phyloP scores from a whole-genome alignment of 2,797 vertebrate genomes.

The Myotis myotis region DNA sequence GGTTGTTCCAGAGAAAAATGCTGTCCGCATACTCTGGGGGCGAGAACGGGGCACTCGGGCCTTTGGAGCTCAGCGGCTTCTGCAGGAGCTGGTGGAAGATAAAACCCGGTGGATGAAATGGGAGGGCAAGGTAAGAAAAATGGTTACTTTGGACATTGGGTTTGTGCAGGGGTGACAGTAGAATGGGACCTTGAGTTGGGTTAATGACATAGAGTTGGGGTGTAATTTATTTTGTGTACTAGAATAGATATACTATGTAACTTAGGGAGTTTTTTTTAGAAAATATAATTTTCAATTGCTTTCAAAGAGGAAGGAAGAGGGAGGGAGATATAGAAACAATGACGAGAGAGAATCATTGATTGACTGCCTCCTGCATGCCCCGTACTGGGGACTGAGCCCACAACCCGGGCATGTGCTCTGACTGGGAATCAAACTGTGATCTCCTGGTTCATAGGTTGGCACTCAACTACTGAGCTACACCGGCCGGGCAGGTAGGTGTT shows the following conservation, averaged over 20 bases:
- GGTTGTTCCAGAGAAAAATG: conserved; percentile 94
- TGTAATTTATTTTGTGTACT: background rate
- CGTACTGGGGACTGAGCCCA: no score
- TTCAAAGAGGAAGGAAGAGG: no score
- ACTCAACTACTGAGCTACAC: no score
- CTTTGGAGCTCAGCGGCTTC: conserved; percentile 93
- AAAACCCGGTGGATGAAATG: conserved; percentile 99
- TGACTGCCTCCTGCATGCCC: no score
- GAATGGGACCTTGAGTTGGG: background rate
- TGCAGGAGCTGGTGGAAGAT: conserved; percentile 98
- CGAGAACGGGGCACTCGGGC: conserved; percentile 94
- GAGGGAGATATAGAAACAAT: no score
- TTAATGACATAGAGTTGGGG: background rate
- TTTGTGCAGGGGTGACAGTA: background rate
- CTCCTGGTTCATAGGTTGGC: no score
- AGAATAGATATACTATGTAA: background rate
- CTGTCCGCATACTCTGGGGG: conserved; percentile 95
- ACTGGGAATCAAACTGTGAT: no score
- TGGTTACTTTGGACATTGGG: background rate
- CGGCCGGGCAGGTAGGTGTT: no score
- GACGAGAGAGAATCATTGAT: no score
- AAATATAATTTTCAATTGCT: background rate
- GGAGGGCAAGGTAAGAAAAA: conserved; percentile 94
- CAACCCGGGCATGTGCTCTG: no score
- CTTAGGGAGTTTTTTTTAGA: background rate